Conservation (phyloP, 2,113 vertebrate genomes). For the Meleagris gallopavo region DNA sequence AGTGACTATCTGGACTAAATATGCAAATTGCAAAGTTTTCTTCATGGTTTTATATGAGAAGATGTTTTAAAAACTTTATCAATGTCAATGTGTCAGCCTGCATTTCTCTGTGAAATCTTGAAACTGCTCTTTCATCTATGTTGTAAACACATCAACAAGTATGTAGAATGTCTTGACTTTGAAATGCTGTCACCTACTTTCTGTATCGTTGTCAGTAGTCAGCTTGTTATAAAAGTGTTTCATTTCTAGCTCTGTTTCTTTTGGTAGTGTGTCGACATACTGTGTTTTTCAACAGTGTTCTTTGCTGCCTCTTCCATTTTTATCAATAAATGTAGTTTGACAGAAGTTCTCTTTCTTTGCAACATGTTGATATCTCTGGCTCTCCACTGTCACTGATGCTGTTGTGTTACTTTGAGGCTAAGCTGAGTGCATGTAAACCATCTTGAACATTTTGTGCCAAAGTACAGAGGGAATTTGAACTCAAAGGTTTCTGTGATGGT, state of each 20-base stretch:
- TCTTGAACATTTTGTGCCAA: slow-evolving; percentile 28
- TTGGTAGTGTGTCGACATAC: slow-evolving; percentile 43
- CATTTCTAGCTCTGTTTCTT: slow-evolving; percentile 69
- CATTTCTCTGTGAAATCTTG: slow-evolving; percentile 63
- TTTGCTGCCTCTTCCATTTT: slow-evolving; percentile 62
- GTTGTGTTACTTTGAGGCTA: slow-evolving; percentile 60
- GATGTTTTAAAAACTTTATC: slow-evolving; percentile 72
- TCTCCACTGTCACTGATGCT: slow-evolving; percentile 57
- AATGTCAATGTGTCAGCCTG: slow-evolving; percentile 58
- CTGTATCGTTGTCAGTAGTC: slow-evolving; percentile 72
- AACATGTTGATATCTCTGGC: slow-evolving; percentile 56
- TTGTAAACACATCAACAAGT: slow-evolving; percentile 79
- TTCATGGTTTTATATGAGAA: slow-evolving; percentile 30
- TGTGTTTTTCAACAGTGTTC: slow-evolving; percentile 60
- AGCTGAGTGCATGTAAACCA: slow-evolving; percentile 45
- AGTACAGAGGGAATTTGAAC: slow-evolving; percentile 44
- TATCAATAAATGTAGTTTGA: slow-evolving; percentile 64
- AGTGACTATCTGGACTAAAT: slow-evolving; percentile 44
- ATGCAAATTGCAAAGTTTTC: slow-evolving; percentile 73
- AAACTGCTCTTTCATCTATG: slow-evolving; percentile 74
- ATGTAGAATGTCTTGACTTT: slow-evolving; percentile 77
- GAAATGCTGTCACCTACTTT: slow-evolving; percentile 77
- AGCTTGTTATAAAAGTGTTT: slow-evolving; percentile 75
- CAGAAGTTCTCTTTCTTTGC: slow-evolving; percentile 56
- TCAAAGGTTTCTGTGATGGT: slow-evolving; percentile 21